These are phyloP conservation scores for Ibycter americanus DNA, from an alignment of 2,797 vertebrate species.

Conservation along the genomic window DNA sequence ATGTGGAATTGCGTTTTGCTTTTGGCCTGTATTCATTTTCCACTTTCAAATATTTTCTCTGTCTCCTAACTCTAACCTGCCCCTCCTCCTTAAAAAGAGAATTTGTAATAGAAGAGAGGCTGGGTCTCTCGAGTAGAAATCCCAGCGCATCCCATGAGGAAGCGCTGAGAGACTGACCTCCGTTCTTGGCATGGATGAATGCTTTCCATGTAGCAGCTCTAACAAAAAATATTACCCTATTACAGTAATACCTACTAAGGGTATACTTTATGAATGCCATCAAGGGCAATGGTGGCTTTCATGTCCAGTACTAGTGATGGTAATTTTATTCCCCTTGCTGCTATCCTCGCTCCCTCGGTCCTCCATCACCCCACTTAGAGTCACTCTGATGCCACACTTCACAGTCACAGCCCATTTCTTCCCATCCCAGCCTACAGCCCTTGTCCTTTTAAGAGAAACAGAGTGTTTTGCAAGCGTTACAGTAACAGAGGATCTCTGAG, in stretches of 20 bases:
- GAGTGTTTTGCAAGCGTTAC: not conserved
- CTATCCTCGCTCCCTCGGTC: not conserved
- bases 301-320: not conserved
- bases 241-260: slow-evolving; percentile 27
- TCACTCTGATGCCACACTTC: not conserved
- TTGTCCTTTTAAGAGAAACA: not conserved
- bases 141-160: not conserved
- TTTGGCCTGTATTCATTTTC: not conserved
- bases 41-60: not conserved
- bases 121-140: not conserved
- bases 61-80: not conserved
- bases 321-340: slow-evolving; percentile 7
- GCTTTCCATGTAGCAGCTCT: not conserved
- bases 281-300: slow-evolving; percentile 50
- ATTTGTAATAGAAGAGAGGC: not conserved
- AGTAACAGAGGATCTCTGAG: not conserved
- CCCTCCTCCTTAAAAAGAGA: not conserved
- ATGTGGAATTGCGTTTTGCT: not conserved
- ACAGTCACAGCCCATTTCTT: not conserved
- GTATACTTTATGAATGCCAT: slow-evolving; percentile 20
- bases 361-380: not conserved
- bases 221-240: slow-evolving; percentile 35
- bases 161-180: slow-evolving; percentile 16
- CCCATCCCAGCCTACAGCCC: not conserved
- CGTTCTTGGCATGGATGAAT: slow-evolving; percentile 16